A percentile compares a stretch with the other conserved stretches of the same genome.
Evolutionary conservation across 2,888 invertebrate species (phyloP).

Genomic region (Tillus elongatus): DNA sequence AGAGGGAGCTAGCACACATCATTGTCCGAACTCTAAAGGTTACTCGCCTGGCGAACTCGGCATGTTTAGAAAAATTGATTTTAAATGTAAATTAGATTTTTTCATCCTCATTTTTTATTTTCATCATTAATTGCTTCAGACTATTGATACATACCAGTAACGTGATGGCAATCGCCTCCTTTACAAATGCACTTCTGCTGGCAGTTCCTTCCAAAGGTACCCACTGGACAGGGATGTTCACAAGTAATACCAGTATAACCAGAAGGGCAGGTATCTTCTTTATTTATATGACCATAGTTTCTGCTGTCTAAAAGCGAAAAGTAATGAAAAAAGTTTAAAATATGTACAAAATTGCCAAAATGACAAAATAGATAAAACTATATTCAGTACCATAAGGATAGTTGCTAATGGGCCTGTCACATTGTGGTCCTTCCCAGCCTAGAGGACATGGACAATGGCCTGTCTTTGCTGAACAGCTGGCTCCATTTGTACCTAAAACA

Average conservation of each 20-base stretch:
- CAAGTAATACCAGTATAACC: slow-evolving; percentile 80
- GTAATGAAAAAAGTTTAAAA: too few species aligned
- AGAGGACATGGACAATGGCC: slow-evolving; percentile 71
- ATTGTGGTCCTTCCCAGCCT: slow-evolving; percentile 75
- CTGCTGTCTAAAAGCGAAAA: slow-evolving; percentile 64
- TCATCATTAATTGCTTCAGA: too few species aligned
- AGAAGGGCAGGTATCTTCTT: slow-evolving; percentile 71
- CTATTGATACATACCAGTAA: slow-evolving; percentile 54
- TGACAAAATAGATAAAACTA: too few species aligned
- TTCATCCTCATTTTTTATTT: too few species aligned
- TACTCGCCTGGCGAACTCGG: too few species aligned
- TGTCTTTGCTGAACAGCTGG: slow-evolving; percentile 68
- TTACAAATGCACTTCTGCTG: slow-evolving; percentile 65
- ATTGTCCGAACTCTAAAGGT: too few species aligned
- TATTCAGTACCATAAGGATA: slow-evolving; percentile 78
- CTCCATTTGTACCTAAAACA: slow-evolving; percentile 53
- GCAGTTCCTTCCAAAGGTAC: slow-evolving; percentile 69
- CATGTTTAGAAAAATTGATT: too few species aligned
- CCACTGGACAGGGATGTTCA: slow-evolving; percentile 76
- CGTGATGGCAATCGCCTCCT: slow-evolving; percentile 83
- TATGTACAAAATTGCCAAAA: too few species aligned
- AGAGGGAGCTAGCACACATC: too few species aligned
- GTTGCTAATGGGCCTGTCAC: slow-evolving; percentile 80
- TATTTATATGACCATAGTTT: slow-evolving; percentile 79
- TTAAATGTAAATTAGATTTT: too few species aligned